Evolutionary conservation across 2,113 vertebrate genomes (phyloP), one percentile per base, ranked within the genome.

Genomic region (Strigops habroptila): DNA sequence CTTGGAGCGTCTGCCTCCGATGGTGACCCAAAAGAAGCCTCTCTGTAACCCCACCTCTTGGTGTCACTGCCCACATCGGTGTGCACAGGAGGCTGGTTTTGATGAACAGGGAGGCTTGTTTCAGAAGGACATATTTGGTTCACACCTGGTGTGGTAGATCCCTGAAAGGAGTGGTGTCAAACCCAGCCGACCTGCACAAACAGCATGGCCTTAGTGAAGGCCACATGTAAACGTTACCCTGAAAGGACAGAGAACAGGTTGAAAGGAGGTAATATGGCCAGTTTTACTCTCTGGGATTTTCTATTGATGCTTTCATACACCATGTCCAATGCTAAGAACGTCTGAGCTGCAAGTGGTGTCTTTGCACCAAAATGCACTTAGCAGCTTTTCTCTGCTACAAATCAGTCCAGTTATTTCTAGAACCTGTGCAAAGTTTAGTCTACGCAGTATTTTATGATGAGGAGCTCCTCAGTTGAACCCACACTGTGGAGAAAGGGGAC

Each of bases 181-280:
- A 37, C 52, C 27, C 49, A 18, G 73, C 65, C 53, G 44, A 18
- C 24, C 35, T 39, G 43, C 28, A 41, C 52, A n/a, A 24, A 25
- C 24, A 41, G 31, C 65, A 21, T 27, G 39, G 25, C 63, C 37
- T 57, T 90, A 41, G 22, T 6, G 8, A 48, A 64, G 69, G n/a
- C 25, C 51, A 48, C 0, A 0, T 23, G 23, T 33, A 63, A 59
- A 22, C 1, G 12, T 5, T 27, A 23, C 41, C 57, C 49, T 39
- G 62, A 57, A 43, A 77, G 53, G 49, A 18, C n/a, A 51, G 15
- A 51, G 11, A 69, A 28, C 11, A 51, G 35, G 12, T 25, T 78
- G n/a, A 65, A 63, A 55, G 43, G 15, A 74, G 23, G 19, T 25
- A 55, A 55, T 5, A 28, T 1, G 9, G 41, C 8, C 27, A n/a